These are phyloP conservation scores for Erpornis zantholeuca DNA, from an alignment of 2,113 vertebrate genomes.

Conservation along the genomic window DNA sequence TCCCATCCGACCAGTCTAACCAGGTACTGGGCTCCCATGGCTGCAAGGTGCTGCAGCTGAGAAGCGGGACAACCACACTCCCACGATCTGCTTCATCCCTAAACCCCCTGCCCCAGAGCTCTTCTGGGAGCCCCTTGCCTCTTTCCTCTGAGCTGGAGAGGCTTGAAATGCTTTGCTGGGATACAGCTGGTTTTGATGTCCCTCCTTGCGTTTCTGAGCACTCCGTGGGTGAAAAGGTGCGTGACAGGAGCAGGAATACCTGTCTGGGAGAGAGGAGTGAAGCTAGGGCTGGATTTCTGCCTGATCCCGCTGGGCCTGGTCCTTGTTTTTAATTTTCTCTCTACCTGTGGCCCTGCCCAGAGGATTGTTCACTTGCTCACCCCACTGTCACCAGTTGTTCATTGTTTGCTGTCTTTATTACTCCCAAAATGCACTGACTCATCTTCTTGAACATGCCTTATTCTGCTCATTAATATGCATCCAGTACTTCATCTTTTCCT, in stretches of 20 bases:
- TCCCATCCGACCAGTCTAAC: conserved; percentile 43
- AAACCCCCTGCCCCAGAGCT: background rate
- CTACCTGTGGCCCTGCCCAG: conserved; percentile 3
- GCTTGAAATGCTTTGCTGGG: background rate
- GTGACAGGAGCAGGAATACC: background rate
- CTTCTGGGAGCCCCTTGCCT: background rate
- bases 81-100: background rate
- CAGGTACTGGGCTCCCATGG: background rate
- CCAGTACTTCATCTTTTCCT: background rate
- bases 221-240: rapidly evolving
- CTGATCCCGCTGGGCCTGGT: rapidly evolving
- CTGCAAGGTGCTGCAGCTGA: background rate
- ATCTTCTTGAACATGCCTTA: background rate
- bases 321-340: background rate
- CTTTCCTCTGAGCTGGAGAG: background rate
- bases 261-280: rapidly evolving
- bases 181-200: background rate
- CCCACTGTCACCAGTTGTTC: conserved; percentile 12
- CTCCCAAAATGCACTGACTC: background rate
- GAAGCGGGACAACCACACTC: rapidly evolving
- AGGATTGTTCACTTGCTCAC: background rate
- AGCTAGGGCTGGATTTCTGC: background rate
- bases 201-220: rapidly evolving
- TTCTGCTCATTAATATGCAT: background rate
- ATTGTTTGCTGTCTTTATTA: background rate